Evolutionary conservation across 2,797 vertebrate species (phyloP).

Genomic region (Peromyscus aztecus): DNA sequence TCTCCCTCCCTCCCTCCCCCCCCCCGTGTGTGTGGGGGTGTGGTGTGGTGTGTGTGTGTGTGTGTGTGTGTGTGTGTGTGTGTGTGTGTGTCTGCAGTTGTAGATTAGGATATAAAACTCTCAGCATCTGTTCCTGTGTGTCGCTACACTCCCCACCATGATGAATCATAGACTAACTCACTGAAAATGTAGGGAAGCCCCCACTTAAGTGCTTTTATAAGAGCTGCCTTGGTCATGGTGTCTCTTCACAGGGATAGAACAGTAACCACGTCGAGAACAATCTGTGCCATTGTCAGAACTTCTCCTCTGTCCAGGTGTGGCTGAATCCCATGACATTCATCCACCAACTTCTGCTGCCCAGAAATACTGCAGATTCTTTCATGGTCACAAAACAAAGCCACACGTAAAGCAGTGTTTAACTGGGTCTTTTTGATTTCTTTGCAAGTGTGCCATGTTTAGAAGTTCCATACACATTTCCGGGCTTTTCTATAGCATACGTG

Average conservation of each 20-base stretch:
- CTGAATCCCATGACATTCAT: neutral
- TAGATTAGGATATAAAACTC: neutral
- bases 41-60: too few relatives aligned
- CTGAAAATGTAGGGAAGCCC: neutral
- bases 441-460: neutral
- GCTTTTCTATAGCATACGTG: neutral
- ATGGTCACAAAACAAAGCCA: neutral
- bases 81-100: neutral
- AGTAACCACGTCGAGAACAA: neutral
- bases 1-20: neutral
- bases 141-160: too few relatives aligned
- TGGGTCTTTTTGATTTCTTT: neutral
- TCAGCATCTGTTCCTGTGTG: neutral
- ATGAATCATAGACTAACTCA: neutral
- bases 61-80: too few relatives aligned
- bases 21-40: too few relatives aligned
- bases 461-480: neutral
- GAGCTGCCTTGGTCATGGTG: neutral
- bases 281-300: neutral
- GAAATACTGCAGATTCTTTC: neutral
- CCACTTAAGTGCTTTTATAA: too few relatives aligned
- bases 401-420: neutral
- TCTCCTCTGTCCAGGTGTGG: neutral
- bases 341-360: slow-evolving; percentile 14
- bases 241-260: neutral